Evolutionary conservation across 2,888 invertebrate genomes (phyloP), one percentile per base, ranked within the genome.

Genomic region (Fragum sueziense): DNA sequence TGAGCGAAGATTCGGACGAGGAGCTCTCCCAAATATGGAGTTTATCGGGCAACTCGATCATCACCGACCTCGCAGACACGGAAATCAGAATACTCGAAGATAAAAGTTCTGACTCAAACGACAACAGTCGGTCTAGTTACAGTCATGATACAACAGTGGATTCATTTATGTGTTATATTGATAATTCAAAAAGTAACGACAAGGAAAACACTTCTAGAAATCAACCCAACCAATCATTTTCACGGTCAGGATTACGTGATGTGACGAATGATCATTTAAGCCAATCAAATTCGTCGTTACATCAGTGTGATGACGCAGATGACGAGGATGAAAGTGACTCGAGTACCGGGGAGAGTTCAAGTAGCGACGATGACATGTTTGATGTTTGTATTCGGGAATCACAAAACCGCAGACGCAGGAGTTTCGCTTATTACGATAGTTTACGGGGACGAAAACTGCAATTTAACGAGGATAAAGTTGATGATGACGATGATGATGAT

Each of bases 331-430:
- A 37, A 67, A 59, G 65, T 70, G 33, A 61, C 27, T 27, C 14
- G 4, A 34, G 47, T 51, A 29, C 20, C n/a, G 37, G 37, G 31
- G 20, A 25, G 1, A 29, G 62, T 52, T 22, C 20, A 65, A n/a
- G n/a, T n/a, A 37, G 62, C 61, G 47, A 67, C 9, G 73, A 71
- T 51, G 65, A 76, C 11, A 52, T 52, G 62, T 62, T 62, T 71
- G 76, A 76, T 33, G 70, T 65, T 0, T 65, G 65, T 65, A 65
- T 65, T 17, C 29, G 65, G 4, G 65, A 65, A 22, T 65, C 65
- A 3, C 6, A 41, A 27, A 41, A 20, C 27, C n/a, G 65, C 0
- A 33, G 65, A 37, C 27, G 41, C 11, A 65, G 29, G 41, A 7
- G 4, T 9, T 17, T 65, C 1, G 41, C 65, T 25, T 41, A 37